phyloP scores from a whole-genome alignment of 1,140 invertebrate genomes.

The Polyergus mexicanus region DNA sequence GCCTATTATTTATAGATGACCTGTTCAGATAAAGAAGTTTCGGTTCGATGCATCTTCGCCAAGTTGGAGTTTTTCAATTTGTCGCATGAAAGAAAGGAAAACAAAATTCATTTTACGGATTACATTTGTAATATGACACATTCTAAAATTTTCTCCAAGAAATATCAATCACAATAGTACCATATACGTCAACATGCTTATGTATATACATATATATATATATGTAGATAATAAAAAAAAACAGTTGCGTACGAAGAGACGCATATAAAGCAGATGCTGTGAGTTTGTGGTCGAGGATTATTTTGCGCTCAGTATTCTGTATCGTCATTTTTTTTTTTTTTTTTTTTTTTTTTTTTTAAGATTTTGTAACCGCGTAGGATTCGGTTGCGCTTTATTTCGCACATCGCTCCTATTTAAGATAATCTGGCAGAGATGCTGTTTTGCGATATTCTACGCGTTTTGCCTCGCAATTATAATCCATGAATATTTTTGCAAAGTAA shows the following conservation, averaged over 20 bases:
- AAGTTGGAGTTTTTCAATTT: constrained; percentile 41
- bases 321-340: constrained; percentile 83
- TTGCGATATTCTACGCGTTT: neutral
- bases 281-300: constrained; percentile 70
- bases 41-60: constrained; percentile 44
- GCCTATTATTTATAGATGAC: constrained; percentile 61
- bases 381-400: constrained; percentile 38
- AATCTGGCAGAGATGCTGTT: constrained; percentile 44
- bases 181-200: neutral
- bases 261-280: constrained; percentile 46
- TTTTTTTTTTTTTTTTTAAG: constrained; percentile 76
- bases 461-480: neutral
- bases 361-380: constrained; percentile 68
- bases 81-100: neutral
- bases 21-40: constrained; percentile 54
- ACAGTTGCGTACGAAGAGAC: constrained; percentile 13
- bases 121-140: neutral
- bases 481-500: constrained; percentile 1
- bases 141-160: neutral
- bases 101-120: constrained; percentile 13
- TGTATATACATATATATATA: neutral
- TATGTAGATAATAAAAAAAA: constrained; percentile 25
- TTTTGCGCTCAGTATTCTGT: constrained; percentile 83
- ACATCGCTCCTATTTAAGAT: constrained; percentile 19
- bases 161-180: constrained; percentile 8